These are phyloP conservation scores for Platycheirus albimanus DNA, from an alignment of 2,888 invertebrate species.

Conservation along the genomic window DNA sequence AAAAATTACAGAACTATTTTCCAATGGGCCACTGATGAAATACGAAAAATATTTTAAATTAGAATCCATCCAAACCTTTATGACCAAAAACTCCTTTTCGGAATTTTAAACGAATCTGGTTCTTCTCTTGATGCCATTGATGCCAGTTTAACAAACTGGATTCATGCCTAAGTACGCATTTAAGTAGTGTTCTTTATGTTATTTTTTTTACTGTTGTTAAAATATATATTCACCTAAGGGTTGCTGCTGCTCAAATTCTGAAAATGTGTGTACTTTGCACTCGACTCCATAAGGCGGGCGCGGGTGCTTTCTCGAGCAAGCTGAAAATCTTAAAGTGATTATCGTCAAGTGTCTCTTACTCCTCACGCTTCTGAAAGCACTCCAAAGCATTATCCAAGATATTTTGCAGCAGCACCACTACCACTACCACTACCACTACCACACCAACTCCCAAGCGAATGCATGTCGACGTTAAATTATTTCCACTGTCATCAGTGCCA, in stretches of 20 bases:
- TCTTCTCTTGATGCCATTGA: no score
- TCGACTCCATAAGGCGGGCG: no score
- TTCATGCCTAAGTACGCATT: background rate
- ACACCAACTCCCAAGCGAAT: slow-evolving; percentile 27
- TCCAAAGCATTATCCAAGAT: slow-evolving; percentile 26
- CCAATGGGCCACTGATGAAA: no score
- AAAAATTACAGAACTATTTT: no score
- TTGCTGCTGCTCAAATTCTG: background rate
- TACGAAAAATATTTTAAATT: no score
- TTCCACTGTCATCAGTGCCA: slow-evolving; percentile 63
- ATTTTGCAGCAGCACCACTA: background rate
- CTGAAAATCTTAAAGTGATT: slow-evolving; percentile 38
- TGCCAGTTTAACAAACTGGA: no score
- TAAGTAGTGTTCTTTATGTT: no score
- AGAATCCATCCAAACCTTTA: no score
- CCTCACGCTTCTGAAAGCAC: background rate
- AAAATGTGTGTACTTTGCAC: slow-evolving; percentile 20
- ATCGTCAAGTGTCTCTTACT: slow-evolving; percentile 48
- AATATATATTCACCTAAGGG: background rate
- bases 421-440: no score
- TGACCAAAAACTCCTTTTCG: no score
- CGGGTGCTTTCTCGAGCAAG: slow-evolving; percentile 2
- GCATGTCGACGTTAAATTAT: slow-evolving; percentile 63
- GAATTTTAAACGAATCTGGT: no score
- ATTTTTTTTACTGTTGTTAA: background rate